These are phyloP conservation scores for Sepioteuthis lessoniana DNA, from an alignment of 2,888 invertebrate species.

Conservation along the genomic window DNA sequence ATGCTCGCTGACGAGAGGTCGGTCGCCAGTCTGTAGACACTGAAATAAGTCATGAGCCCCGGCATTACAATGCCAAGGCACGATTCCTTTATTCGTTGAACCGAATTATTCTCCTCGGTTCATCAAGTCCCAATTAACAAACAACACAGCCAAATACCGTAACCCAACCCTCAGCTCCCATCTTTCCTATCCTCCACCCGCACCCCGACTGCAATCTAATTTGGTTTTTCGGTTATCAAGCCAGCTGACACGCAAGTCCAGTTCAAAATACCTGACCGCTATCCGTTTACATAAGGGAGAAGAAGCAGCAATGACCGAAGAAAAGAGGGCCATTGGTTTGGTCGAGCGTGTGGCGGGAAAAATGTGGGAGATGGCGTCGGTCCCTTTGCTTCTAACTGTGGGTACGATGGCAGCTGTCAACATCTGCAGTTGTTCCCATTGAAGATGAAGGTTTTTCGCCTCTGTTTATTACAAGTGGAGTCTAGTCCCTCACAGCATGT, in stretches of 20 bases:
- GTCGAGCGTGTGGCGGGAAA: neutral
- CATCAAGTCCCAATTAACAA: constrained; percentile 33
- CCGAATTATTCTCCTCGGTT: constrained; percentile 14
- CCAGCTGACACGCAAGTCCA: constrained; percentile 6
- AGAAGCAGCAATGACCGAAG: neutral
- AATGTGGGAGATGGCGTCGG: neutral
- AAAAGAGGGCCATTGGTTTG: neutral
- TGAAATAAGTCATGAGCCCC: neutral
- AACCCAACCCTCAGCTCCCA: neutral
- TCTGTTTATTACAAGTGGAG: constrained; percentile 33
- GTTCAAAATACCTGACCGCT: constrained; percentile 9
- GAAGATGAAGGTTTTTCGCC: neutral
- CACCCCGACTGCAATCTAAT: neutral
- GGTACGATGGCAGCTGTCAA: neutral
- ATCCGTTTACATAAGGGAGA: constrained; percentile 4
- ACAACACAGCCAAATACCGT: neutral
- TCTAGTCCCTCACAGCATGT: constrained; percentile 2
- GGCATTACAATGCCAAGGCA: neutral
- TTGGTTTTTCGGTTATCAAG: neutral
- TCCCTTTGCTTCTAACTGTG: neutral
- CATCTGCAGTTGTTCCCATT: constrained; percentile 1
- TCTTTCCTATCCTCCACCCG: neutral
- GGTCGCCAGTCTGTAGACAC: neutral
- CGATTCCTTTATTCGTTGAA: neutral
- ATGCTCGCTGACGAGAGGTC: neutral